Conservation (phyloP, 2,797 vertebrate genomes). For the Avahi laniger region DNA sequence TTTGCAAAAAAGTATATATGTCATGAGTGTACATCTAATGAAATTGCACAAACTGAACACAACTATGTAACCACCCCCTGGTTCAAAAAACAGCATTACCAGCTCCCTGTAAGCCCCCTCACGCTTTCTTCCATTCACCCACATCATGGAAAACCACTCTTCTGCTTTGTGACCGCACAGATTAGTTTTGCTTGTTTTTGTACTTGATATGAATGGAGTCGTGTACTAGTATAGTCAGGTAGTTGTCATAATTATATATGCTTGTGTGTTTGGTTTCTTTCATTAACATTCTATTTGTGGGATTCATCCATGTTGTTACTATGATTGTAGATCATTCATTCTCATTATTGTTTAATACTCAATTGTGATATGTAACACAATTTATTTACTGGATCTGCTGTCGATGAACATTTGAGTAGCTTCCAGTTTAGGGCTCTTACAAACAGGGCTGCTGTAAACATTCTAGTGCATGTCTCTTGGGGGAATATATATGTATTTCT, state of each 20-base stretch:
- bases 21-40: neutral
- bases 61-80: neutral
- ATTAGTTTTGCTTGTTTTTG: neutral
- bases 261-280: neutral
- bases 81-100: neutral
- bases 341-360: neutral
- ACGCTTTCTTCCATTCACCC: neutral
- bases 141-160: neutral
- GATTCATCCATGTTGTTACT: neutral
- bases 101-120: neutral
- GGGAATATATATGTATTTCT: neutral
- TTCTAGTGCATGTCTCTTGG: neutral
- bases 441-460: neutral
- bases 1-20: neutral
- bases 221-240: neutral
- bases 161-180: neutral
- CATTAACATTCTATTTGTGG: neutral
- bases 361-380: neutral
- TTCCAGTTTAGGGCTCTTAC: neutral
- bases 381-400: neutral
- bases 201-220: neutral
- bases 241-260: neutral
- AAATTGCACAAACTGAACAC: neutral
- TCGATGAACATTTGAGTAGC: neutral
- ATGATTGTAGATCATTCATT: neutral